These are phyloP conservation scores for Esperia sulphurella DNA, from an alignment of 2,888 invertebrate genomes.

Conservation along the genomic window DNA sequence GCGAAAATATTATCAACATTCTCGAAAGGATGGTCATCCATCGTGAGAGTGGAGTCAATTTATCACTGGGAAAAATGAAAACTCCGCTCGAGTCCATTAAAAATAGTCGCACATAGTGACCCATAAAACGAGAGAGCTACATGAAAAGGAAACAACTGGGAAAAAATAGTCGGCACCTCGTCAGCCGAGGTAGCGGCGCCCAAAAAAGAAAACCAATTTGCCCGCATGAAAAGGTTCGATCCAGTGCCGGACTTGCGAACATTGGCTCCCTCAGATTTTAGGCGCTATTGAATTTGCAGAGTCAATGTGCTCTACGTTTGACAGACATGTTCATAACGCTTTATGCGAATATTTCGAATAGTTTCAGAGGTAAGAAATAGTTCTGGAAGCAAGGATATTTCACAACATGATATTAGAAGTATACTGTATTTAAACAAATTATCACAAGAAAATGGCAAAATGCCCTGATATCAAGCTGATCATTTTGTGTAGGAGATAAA, in stretches of 20 bases:
- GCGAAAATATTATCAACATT: slow-evolving; percentile 46
- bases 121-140: slow-evolving; percentile 74
- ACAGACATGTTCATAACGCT: too few species aligned
- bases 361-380: too few species aligned
- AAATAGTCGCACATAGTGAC: slow-evolving; percentile 78
- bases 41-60: slow-evolving; percentile 71
- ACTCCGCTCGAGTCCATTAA: slow-evolving; percentile 67
- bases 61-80: slow-evolving; percentile 75
- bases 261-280: neutral
- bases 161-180: slow-evolving; percentile 60
- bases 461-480: too few species aligned
- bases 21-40: slow-evolving; percentile 66
- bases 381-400: too few species aligned
- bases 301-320: too few species aligned
- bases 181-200: slow-evolving; percentile 47
- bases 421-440: too few species aligned
- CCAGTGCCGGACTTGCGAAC: slow-evolving; percentile 5
- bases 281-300: too few species aligned
- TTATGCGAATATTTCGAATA: too few species aligned
- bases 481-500: too few species aligned
- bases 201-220: slow-evolving; percentile 79
- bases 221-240: slow-evolving; percentile 76
- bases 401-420: too few species aligned
- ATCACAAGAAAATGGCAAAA: too few species aligned
- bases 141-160: slow-evolving; percentile 70